Conservation (phyloP, 2,888 invertebrate species). For the Chaitophorus viminalis region DNA sequence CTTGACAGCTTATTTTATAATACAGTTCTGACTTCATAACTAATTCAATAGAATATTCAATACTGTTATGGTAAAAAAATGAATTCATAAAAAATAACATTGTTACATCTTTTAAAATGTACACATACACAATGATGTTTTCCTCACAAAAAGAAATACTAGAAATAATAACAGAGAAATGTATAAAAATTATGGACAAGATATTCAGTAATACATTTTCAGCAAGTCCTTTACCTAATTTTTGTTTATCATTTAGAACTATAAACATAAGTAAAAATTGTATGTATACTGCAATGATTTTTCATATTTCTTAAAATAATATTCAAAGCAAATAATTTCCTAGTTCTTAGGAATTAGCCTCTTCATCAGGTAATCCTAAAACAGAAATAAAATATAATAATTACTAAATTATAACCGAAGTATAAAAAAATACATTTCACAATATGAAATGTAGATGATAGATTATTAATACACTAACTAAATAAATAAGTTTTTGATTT, state of each 20-base stretch:
- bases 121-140: conserved; percentile 2
- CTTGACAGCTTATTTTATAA: conserved; percentile 3
- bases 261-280: conserved; percentile 30
- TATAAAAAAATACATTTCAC: background rate
- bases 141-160: conserved; percentile 27
- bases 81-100: conserved; percentile 39
- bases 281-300: background rate
- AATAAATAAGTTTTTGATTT: too few relatives aligned
- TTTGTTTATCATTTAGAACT: background rate
- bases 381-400: background rate
- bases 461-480: too few relatives aligned
- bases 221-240: conserved; percentile 41
- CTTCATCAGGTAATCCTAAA: conserved; percentile 33
- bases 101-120: conserved; percentile 26
- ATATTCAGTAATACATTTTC: background rate
- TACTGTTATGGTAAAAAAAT: conserved; percentile 25
- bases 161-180: conserved; percentile 45
- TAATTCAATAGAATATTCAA: conserved; percentile 38
- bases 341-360: conserved; percentile 13
- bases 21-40: conserved; percentile 33
- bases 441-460: background rate
- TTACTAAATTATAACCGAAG: background rate
- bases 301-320: conserved; percentile 3
- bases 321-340: background rate
- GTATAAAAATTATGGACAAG: conserved; percentile 31